Conservation (phyloP, 1,140 invertebrate species). For the Melitaea cinxia region DNA sequence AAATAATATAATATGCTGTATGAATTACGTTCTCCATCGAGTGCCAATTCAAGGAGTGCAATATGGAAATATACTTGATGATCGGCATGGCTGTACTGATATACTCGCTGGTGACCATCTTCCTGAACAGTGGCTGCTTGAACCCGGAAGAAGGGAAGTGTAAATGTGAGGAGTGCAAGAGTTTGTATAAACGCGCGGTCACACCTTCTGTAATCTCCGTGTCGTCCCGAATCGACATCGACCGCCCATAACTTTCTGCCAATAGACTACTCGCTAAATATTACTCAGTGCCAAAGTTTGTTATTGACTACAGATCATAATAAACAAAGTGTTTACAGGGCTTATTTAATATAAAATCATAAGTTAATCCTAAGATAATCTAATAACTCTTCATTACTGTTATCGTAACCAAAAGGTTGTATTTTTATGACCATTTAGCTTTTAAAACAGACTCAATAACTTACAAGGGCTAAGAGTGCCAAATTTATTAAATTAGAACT, state of each 20-base stretch:
- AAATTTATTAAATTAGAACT: neutral
- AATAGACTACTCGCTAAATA: neutral
- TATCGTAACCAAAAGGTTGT: neutral
- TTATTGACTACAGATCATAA: slow-evolving; percentile 6
- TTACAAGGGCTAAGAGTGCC: neutral
- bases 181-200: slow-evolving; percentile 44
- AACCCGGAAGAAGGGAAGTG: slow-evolving; percentile 56
- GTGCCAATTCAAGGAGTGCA: slow-evolving; percentile 42
- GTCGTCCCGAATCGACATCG: slow-evolving; percentile 59
- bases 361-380: neutral
- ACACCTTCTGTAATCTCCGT: slow-evolving; percentile 54
- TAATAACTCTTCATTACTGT: neutral
- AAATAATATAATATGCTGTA: slow-evolving; percentile 19
- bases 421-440: neutral
- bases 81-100: slow-evolving; percentile 68
- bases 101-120: slow-evolving; percentile 57
- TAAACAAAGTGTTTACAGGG: slow-evolving; percentile 12
- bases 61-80: slow-evolving; percentile 73
- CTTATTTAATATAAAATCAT: neutral
- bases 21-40: slow-evolving; percentile 1
- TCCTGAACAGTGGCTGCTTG: slow-evolving; percentile 68
- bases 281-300: slow-evolving; percentile 22
- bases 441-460: neutral
- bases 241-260: slow-evolving; percentile 40
- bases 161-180: slow-evolving; percentile 66